These are phyloP conservation scores for Tadarida brasiliensis DNA, from an alignment of 2,797 vertebrate species.

Conservation along the genomic window DNA sequence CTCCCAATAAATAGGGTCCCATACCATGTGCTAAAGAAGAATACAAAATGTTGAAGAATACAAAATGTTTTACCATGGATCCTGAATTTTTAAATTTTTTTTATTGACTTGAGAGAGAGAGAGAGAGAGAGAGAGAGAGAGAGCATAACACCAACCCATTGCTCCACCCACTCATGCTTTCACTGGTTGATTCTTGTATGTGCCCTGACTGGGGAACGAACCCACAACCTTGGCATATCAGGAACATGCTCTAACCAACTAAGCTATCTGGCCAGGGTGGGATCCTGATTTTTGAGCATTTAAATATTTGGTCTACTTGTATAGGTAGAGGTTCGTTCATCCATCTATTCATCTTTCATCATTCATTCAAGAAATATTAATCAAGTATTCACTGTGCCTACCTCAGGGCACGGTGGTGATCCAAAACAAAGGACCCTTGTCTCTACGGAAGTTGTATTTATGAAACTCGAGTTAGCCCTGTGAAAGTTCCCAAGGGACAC, in stretches of 20 bases:
- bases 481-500: not conserved
- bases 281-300: not conserved
- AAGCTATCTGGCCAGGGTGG: not conserved
- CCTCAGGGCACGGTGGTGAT: not conserved
- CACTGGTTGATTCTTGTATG: not conserved
- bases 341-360: not conserved
- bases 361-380: not conserved
- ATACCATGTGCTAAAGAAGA: not conserved
- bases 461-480: not conserved
- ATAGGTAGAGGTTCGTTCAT: not conserved
- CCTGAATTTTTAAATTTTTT: not conserved
- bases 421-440: not conserved
- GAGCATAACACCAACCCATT: not conserved
- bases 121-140: not conserved
- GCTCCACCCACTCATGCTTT: not conserved
- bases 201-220: not conserved
- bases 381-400: not conserved
- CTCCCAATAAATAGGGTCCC: not conserved
- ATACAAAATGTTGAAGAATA: constrained; percentile 7
- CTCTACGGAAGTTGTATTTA: not conserved
- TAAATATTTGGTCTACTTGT: not conserved
- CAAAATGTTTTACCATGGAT: not conserved
- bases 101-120: not conserved
- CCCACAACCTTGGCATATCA: not conserved
- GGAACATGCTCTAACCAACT: not conserved